phyloP scores from a whole-genome alignment of 64 coral and sea anemone species.

The Acropora tenuis region DNA sequence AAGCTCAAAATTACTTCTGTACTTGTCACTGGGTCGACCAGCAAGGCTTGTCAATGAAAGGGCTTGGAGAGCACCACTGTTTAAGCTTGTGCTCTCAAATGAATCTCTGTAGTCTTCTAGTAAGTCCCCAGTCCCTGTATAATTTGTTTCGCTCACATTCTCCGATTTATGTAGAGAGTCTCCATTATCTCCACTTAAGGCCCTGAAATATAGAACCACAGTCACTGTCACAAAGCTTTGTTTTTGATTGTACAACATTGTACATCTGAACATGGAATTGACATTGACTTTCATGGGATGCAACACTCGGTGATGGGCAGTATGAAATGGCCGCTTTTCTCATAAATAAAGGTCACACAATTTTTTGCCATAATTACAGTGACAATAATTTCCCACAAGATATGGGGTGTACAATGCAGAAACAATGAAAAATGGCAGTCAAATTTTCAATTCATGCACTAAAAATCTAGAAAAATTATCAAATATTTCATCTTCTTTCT shows the following conservation, averaged over 20 bases:
- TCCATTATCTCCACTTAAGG: neutral
- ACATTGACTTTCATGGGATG: neutral
- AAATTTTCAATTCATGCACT: neutral
- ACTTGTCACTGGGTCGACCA: neutral
- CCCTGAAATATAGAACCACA: neutral
- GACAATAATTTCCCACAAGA: too few species aligned
- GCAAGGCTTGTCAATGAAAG: conserved; percentile 4
- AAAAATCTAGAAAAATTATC: neutral
- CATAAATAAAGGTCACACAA: too few species aligned
- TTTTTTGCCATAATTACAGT: too few species aligned
- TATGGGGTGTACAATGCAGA: too few species aligned
- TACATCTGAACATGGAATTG: neutral
- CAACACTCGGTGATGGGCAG: neutral
- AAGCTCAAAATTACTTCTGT: conserved; percentile 39
- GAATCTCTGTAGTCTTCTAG: neutral
- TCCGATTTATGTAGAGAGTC: neutral
- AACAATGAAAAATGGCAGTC: neutral
- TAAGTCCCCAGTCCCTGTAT: neutral
- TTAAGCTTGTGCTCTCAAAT: conserved; percentile 21
- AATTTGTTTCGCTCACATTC: neutral
- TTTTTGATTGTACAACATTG: neutral
- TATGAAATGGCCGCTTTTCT: too few species aligned
- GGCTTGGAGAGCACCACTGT: neutral
- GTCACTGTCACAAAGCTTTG: neutral
- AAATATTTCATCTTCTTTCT: neutral